Base-by-base conservation (phyloP, 2,113 vertebrate species). In the Rhinolophus sinicus region DNA sequence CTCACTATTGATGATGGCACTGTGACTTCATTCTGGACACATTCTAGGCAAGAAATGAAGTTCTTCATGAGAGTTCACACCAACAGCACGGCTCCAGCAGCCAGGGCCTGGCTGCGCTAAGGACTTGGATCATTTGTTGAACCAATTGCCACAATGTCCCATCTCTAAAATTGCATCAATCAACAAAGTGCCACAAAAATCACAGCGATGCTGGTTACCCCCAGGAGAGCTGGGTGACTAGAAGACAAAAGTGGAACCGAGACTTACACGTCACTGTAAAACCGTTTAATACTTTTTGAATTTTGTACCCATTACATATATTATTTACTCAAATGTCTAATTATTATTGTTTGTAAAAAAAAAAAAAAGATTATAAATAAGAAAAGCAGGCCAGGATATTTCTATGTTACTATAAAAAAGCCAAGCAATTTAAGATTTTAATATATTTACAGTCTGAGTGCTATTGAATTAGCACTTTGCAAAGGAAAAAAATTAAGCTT, bases 21-120 rank as follows among this genome's bases (percentile, higher is more conserved):
- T 40, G 8, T 47, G 50, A 65, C 38, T 62, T 94, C 84, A 40
- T 86, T 70, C 73, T 35, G 30, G 38, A 19, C 65, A 87, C 22
- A 24, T 54, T 73, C 28, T 1, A 38, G 21, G 80, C 13, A 84
- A 62, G 54, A 94, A 90, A 88, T 26, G 5, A 54, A 85, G 54
- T 85, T 92, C 26, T 93, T 65, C 65, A 24, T 56, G 75, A 95
- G 52, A 90, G 38, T 75, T 94, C n/a, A 40, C n/a, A 40, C 40
- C 73, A 16, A 30, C 30, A 38, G 54, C 47, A 92, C 44, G 44
- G 54, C 60, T 86, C 18, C 8, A 72, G 73, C 8, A 96, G 64
- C 50, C 47, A n/a, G 62, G 50, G 2, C 64, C 30, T 5, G 28
- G 50, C 33, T 33, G 88, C 4, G 21, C 58, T 10, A 47, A 28